Evolutionary conservation across 2,797 vertebrate species (phyloP).

Genomic region (Typhlichthys subterraneus): DNA sequence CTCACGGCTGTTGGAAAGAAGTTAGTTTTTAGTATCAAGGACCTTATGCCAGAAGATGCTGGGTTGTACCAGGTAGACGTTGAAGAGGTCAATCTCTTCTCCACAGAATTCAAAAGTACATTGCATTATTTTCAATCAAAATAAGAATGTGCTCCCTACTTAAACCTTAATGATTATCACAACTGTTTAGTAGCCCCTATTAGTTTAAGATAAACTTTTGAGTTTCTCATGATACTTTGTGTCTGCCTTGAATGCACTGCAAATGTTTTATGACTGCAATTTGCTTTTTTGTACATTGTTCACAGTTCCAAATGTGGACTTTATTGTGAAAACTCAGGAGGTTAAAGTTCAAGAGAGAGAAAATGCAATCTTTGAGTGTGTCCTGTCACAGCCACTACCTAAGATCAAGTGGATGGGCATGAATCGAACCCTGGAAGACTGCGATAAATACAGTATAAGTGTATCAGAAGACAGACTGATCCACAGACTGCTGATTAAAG

Average conservation of each 20-base stretch:
- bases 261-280: too few relatives aligned
- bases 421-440: constrained; percentile 60
- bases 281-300: background rate
- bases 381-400: constrained; percentile 74
- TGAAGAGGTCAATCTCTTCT: constrained; percentile 76
- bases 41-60: constrained; percentile 72
- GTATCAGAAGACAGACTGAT: constrained; percentile 79
- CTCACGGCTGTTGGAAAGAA: constrained; percentile 66
- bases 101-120: constrained; percentile 80
- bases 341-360: constrained; percentile 69
- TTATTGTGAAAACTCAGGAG: constrained; percentile 74
- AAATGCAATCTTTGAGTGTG: constrained; percentile 78
- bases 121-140: background rate
- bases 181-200: too few relatives aligned
- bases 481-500: constrained; percentile 81
- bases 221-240: too few relatives aligned
- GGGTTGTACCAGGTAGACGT: constrained; percentile 76
- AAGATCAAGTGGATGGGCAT: constrained; percentile 79
- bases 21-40: constrained; percentile 61
- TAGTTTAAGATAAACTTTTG: too few relatives aligned
- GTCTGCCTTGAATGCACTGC: too few relatives aligned
- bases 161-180: too few relatives aligned
- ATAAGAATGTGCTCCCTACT: background rate
- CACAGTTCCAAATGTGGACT: constrained; percentile 66
- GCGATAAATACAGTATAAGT: constrained; percentile 73